Base-by-base conservation (phyloP, 2,113 vertebrate species). In the Mirounga angustirostris region DNA sequence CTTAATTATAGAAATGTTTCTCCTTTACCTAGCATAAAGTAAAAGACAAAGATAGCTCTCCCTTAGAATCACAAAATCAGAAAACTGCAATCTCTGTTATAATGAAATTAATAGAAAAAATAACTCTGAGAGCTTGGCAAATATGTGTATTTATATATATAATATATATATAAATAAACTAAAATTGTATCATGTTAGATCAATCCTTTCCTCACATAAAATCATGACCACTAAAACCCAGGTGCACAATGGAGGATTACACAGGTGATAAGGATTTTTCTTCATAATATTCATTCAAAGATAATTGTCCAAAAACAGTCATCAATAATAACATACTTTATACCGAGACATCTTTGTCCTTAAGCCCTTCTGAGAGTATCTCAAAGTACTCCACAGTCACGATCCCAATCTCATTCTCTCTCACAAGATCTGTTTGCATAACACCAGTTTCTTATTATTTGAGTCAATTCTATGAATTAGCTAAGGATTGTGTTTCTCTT, bases 1-100 rank as follows among this genome's bases (percentile, higher is more conserved):
- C 91, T 95, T 87, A 96, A 40, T 81, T 91, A 43, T 15, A 93
- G 40, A 97, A 96, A 56, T 19, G 11, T 10, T 96, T 95, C 92
- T 71, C 40, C 36, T 54, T 54, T 73, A 59, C 33, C 46, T 46
- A 93, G 46, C 12, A 89, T 40, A 86, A 97, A 91, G 28, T 43
- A 85, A 97, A 96, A 79, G 18, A 73, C 15, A 80, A 33, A 90
- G 15, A 15, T 7, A 78, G 21, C 65, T 83, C 33, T 94, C 11
- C 46, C 50, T 73, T 73, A 54, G 30, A 88, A 85, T 0, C 15
- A 10, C 40, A 95, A 84, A 84, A 84, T 78, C 46, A 93, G 54
- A 91, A 91, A 86, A 71, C 0, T 11, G 33, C 2, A 50, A 15
- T 73, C 50, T 93, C 82, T 73, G 26, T 52, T 78, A 71, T 24